phyloP scores from a whole-genome alignment of 2,888 invertebrate genomes.

The Eustalomyia histrio region DNA sequence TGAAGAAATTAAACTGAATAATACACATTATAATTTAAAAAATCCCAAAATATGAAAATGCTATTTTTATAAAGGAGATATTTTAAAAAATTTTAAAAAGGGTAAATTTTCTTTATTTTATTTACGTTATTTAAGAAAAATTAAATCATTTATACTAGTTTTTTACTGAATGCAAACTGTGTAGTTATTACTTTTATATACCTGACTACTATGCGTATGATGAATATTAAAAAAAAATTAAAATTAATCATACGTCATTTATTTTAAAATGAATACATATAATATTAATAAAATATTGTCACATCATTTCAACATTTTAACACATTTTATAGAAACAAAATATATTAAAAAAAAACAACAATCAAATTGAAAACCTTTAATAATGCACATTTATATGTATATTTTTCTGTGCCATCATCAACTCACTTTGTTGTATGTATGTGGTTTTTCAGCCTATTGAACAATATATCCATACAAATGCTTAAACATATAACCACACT shows the following conservation, averaged over 20 bases:
- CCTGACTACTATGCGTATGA: background rate
- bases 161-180: too few relatives aligned
- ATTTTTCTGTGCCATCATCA: conserved; percentile 8
- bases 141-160: too few relatives aligned
- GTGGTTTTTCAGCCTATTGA: conserved; percentile 33
- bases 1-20: too few relatives aligned
- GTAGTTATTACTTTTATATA: too few relatives aligned
- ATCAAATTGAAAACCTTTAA: background rate
- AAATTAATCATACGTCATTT: background rate
- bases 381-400: background rate
- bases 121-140: too few relatives aligned
- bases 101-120: too few relatives aligned
- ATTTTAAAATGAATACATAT: background rate
- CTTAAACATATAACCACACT: conserved; percentile 24
- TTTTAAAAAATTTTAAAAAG: too few relatives aligned
- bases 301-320: conserved; percentile 12
- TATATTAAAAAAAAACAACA: background rate
- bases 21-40: too few relatives aligned
- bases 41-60: too few relatives aligned
- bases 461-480: conserved; percentile 12
- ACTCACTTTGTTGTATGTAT: conserved; percentile 27
- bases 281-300: background rate
- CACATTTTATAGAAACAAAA: background rate
- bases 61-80: too few relatives aligned
- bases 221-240: background rate